phyloP scores from a whole-genome alignment of 2,797 vertebrate species.

The Aselliscus stoliczkanus region DNA sequence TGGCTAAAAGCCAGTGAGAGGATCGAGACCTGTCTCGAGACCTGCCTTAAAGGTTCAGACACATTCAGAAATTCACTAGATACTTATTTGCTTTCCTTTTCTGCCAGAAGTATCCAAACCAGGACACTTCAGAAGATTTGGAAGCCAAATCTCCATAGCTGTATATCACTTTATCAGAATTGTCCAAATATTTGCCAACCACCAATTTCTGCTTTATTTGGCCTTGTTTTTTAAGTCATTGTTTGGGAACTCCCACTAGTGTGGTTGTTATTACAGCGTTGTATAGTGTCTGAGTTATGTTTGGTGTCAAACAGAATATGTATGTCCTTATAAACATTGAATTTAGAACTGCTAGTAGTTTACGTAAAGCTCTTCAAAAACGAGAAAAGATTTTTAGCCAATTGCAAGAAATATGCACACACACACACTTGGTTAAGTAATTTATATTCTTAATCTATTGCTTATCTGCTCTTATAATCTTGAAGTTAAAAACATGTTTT shows the following conservation, averaged over 20 bases:
- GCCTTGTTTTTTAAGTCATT: neutral
- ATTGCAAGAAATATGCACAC: neutral
- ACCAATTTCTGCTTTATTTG: neutral
- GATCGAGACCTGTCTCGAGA: neutral
- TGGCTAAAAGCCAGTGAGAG: neutral
- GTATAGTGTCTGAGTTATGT: neutral
- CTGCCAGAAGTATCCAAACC: neutral
- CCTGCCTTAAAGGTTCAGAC: neutral
- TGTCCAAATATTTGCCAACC: neutral
- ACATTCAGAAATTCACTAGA: neutral
- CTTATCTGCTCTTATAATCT: neutral
- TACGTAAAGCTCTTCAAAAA: neutral
- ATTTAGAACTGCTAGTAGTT: neutral
- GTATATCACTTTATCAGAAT: neutral
- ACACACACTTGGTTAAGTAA: neutral
- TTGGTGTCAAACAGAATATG: neutral
- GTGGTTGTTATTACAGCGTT: neutral
- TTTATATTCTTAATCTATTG: neutral
- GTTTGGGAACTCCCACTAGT: neutral
- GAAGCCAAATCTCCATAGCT: neutral
- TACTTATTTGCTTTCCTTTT: neutral
- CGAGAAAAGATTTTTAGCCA: neutral
- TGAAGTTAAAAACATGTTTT: neutral
- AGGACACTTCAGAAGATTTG: neutral
- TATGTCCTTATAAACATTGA: neutral